Percentiles rank a stretch among this genome's conserved stretches.
phyloP scores from a whole-genome alignment of 2,797 vertebrate genomes.

The Eulemur albifrons region DNA sequence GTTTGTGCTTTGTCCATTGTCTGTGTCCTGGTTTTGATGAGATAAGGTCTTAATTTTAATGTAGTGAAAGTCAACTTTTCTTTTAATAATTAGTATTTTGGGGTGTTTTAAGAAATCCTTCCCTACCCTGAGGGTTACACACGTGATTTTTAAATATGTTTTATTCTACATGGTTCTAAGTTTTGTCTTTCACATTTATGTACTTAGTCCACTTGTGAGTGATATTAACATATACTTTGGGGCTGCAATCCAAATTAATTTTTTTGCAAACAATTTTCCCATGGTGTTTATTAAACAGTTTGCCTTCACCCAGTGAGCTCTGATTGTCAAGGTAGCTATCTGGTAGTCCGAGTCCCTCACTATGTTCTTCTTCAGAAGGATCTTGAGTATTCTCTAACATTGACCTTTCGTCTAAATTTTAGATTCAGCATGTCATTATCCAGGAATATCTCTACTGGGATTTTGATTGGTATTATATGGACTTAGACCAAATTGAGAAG shows the following conservation, averaged over 20 bases:
- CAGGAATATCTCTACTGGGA: not conserved
- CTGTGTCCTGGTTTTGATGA: not conserved
- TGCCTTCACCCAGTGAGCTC: not conserved
- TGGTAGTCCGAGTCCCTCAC: not conserved
- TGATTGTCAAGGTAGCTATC: not conserved
- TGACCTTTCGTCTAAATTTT: not conserved
- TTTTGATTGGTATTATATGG: not conserved
- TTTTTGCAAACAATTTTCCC: not conserved
- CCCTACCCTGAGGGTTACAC: not conserved
- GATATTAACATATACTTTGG: not conserved
- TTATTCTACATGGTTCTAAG: not conserved
- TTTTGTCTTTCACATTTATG: not conserved
- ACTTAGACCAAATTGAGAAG: not conserved
- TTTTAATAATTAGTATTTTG: not conserved
- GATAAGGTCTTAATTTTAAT: constrained; percentile 8
- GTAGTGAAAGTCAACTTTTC: not conserved
- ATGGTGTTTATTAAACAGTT: not conserved
- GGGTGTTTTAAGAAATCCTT: not conserved
- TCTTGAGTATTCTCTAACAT: not conserved
- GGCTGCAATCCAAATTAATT: not conserved
- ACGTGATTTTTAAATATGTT: not conserved
- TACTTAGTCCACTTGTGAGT: not conserved
- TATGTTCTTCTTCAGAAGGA: not conserved
- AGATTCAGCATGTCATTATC: not conserved
- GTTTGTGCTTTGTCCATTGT: not conserved